These are phyloP conservation scores for Crossocerus cetratus DNA, from an alignment of 2,888 invertebrate species.

Conservation along the genomic window DNA sequence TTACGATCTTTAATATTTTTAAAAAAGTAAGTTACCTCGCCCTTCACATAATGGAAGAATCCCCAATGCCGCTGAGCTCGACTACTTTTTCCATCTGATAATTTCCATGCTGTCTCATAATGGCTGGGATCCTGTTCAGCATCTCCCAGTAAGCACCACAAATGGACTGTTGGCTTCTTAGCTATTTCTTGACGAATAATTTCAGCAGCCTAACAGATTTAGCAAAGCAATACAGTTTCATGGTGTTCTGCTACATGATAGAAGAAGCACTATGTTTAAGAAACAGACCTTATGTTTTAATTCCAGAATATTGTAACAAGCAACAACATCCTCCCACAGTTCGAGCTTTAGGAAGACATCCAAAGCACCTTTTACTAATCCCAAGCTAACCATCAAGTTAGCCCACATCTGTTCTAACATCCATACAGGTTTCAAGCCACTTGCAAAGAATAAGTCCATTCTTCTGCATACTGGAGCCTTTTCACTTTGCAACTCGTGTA, in stretches of 20 bases:
- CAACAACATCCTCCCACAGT: slow-evolving; percentile 95
- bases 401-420: slow-evolving; percentile 87
- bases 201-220: slow-evolving; percentile 85
- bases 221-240: background rate
- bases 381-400: slow-evolving; percentile 87
- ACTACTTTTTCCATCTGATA: slow-evolving; percentile 89
- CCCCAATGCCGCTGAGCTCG: slow-evolving; percentile 95
- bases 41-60: slow-evolving; percentile 85
- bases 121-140: slow-evolving; percentile 86
- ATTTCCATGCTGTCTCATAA: slow-evolving; percentile 94
- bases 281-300: slow-evolving; percentile 86
- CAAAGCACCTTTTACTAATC: slow-evolving; percentile 90
- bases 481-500: slow-evolving; percentile 79
- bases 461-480: slow-evolving; percentile 77
- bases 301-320: slow-evolving; percentile 91
- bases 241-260: background rate
- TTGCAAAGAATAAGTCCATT: slow-evolving; percentile 83
- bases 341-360: slow-evolving; percentile 87
- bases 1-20: background rate
- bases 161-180: slow-evolving; percentile 88
- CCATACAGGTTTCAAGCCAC: slow-evolving; percentile 87
- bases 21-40: slow-evolving; percentile 75
- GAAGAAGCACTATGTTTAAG: background rate
- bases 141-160: slow-evolving; percentile 96
- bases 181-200: slow-evolving; percentile 89